Base-by-base conservation (phyloP, 2,888 invertebrate species). In the Theretra japonica region DNA sequence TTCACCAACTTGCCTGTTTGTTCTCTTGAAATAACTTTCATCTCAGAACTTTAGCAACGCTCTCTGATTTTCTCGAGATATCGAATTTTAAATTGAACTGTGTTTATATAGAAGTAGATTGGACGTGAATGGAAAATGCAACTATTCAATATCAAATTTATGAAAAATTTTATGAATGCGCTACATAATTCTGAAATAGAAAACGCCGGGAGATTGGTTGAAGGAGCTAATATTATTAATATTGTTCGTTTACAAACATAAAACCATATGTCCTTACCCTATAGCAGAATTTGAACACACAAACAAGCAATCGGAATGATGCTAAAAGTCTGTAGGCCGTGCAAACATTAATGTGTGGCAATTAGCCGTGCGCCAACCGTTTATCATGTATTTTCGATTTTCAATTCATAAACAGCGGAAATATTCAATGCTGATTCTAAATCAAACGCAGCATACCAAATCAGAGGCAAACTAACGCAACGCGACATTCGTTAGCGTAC, bases 61-160 rank as follows among this genome's bases (percentile, higher is more conserved):
- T 15, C 11, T 53, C 53, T 53, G 17, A 17, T n/a, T 17, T 53
- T n/a, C 53, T n/a, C n/a, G n/a, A 53, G 53, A 15, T 41, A 41
- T 41, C 53, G n/a, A 53, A n/a, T 53, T 53, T 53, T 53, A n/a
- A 53, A 53, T 53, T 53, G 53, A 53, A 53, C n/a, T n/a, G 53
- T 53, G 53, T n/a, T 53, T 41, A 1, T 41, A 41, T 15, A 41
- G 41, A 41, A 41, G 15, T 15, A 41, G 41, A 41, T 41, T 41
- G 41, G 41, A 41, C 41, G 41, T 15, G 11, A 41, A 15, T 11
- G 41, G 15, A 41, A 41, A 41, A 41, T 15, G 41, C 41, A 3
- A 11, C 41, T 41, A 41, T 15, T 41, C 41, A 41, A 41, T 41
- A 41, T 41, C 41, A 41, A 41, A 15, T 33, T 33, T 33, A n/a